Conservation (phyloP, 2,797 vertebrate species). For the Halcyon chelicuti region DNA sequence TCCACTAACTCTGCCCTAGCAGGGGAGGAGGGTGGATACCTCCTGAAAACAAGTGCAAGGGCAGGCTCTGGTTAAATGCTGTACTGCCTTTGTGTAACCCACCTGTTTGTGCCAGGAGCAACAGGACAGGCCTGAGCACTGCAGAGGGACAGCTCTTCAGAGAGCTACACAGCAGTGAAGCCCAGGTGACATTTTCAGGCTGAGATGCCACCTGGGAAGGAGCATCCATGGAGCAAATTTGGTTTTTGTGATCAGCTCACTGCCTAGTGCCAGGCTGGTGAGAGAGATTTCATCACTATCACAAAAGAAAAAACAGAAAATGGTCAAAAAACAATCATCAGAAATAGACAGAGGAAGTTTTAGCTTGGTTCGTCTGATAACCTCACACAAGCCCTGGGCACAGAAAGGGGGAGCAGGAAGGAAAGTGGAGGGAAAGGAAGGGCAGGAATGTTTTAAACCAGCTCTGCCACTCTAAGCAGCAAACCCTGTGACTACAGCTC, state of each 20-base stretch:
- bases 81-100: fast-evolving
- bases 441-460: not conserved
- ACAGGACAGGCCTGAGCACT: not conserved
- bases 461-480: not conserved
- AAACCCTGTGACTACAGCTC: not conserved
- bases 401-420: not conserved
- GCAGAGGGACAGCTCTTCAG: not conserved
- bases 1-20: not conserved
- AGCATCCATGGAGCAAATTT: not conserved
- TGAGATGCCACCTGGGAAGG: not conserved
- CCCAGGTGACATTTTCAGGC: not conserved
- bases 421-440: not conserved
- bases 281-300: not conserved
- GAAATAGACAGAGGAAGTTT: not conserved
- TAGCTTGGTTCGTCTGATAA: not conserved
- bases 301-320: not conserved
- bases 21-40: not conserved
- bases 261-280: not conserved
- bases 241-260: not conserved
- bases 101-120: fast-evolving
- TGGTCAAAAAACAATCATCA: not conserved
- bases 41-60: not conserved
- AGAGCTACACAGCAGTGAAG: not conserved
- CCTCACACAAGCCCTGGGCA: not conserved
- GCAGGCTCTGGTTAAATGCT: not conserved